Percentiles rank a stretch among this genome's conserved stretches.
Evolutionary conservation across 2,888 invertebrate species (phyloP).

Genomic region (Escarpia spicata): DNA sequence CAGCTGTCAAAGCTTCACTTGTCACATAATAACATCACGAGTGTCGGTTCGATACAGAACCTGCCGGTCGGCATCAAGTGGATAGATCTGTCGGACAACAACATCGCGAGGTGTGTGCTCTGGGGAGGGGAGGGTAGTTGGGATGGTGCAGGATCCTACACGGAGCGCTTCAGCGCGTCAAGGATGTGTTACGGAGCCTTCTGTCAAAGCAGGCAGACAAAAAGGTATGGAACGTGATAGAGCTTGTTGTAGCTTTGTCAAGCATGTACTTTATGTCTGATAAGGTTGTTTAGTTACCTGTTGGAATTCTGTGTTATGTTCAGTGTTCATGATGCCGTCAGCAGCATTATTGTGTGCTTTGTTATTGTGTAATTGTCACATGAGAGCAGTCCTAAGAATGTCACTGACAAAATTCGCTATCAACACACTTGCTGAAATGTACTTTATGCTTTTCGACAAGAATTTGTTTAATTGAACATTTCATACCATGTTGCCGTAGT

Average conservation of each 20-base stretch:
- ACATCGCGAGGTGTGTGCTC: constrained; percentile 69
- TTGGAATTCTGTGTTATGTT: no score
- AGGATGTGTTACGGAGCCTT: constrained; percentile 24
- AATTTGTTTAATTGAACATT: no score
- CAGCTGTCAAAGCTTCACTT: constrained; percentile 87
- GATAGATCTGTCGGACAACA: constrained; percentile 91
- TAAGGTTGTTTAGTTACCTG: no score
- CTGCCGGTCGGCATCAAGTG: constrained; percentile 90
- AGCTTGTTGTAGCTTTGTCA: neutral
- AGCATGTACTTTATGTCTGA: no score
- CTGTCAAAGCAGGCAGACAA: neutral
- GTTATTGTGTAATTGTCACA: no score
- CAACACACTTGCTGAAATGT: no score
- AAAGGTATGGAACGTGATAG: neutral
- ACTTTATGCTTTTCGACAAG: no score
- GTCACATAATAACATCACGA: constrained; percentile 81
- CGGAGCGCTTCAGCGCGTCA: neutral
- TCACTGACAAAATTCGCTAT: no score
- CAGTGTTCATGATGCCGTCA: no score
- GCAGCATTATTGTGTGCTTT: no score
- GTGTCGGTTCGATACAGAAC: constrained; percentile 86
- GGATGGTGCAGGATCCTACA: neutral
- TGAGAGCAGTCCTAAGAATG: no score
- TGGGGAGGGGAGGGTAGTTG: neutral
- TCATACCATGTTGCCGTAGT: neutral